Base-by-base conservation (phyloP, 2,797 vertebrate species). In the Coreius guichenoti region DNA sequence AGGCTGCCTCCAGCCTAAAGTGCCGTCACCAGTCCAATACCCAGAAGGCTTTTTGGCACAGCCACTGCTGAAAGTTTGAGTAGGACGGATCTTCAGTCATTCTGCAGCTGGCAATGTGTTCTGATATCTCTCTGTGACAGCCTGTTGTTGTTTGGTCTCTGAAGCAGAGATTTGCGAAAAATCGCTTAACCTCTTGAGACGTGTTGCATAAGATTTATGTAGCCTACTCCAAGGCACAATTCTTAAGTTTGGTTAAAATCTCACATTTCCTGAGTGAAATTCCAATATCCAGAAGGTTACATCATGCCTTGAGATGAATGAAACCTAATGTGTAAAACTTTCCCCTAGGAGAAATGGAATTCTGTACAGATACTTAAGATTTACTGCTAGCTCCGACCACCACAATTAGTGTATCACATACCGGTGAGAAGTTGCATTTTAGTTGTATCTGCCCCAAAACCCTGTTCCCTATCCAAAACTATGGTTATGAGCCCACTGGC, bases 61-160 rank as follows among this genome's bases (percentile, higher is more conserved):
- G n/a, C 47, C 31, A 26, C 47, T 65, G n/a, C 65, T 78, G 36
- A 45, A 84, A 47, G 83, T 81, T 81, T 81, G 65, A 78, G 83
- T 79, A 80, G 75, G 83, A 90, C 78, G 70, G 73, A 88, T 88
- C 75, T 81, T 88, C 61, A 82, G 87, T 85, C 81, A 84, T 65
- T 81, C 49, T 84, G 69, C 87, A 90, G 83, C 81, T 86, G 87
- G 70, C 85, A 69, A 9, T 68, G 78, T 74, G 61, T 75, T 84
- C 69, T 65, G 43, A 79, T 83, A 90, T 85, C 76, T 80, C 78
- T 81, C 78, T 1, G 45, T 77, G 61, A 77, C 63, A 83, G 74
- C 31, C 45, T 84, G 65, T 80, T 61, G 77, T 56, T 82, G 72
- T 87, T 81, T 78, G 61, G 58, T 78, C 45, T 89, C 49, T 58